A percentile compares a stretch with the other conserved stretches of the same genome.
Conservation (phyloP, 1,140 invertebrate species). For the Camponotus pennsylvanicus region DNA sequence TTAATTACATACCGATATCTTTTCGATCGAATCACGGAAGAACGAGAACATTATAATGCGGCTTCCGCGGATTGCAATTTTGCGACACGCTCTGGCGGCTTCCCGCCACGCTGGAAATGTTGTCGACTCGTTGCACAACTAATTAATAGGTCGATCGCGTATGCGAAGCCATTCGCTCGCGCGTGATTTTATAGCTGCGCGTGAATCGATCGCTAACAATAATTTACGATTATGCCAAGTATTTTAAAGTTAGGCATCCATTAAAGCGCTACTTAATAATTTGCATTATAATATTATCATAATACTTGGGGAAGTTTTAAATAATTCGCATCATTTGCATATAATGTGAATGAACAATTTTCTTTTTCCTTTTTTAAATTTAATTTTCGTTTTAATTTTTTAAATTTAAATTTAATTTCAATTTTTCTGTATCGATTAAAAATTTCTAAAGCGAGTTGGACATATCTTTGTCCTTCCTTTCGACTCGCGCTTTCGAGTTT, state of each 20-base stretch:
- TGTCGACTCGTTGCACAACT: conserved; percentile 69
- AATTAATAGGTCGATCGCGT: conserved; percentile 71
- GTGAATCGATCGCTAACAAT: neutral
- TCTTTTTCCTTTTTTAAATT: neutral
- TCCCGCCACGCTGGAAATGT: conserved; percentile 47
- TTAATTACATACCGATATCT: neutral
- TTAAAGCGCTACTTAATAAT: neutral
- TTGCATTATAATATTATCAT: no score
- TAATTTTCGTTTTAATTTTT: no score
- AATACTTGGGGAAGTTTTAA: no score
- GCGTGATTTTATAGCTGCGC: conserved; percentile 35
- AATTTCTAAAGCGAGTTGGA: neutral
- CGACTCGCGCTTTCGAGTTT: conserved; percentile 28
- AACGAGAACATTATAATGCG: neutral
- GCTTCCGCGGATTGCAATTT: conserved; percentile 58
- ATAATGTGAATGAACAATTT: neutral
- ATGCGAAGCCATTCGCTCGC: conserved; percentile 32
- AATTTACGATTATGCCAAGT: neutral
- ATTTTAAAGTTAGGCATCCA: neutral
- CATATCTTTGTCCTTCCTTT: conserved; percentile 25
- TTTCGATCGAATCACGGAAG: conserved; percentile 20
- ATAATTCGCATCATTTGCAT: neutral
- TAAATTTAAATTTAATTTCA: neutral
- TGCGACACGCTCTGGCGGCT: conserved; percentile 38
- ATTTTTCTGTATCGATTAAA: neutral